phyloP scores from a whole-genome alignment of 2,888 invertebrate genomes.

The Macaria liturata region DNA sequence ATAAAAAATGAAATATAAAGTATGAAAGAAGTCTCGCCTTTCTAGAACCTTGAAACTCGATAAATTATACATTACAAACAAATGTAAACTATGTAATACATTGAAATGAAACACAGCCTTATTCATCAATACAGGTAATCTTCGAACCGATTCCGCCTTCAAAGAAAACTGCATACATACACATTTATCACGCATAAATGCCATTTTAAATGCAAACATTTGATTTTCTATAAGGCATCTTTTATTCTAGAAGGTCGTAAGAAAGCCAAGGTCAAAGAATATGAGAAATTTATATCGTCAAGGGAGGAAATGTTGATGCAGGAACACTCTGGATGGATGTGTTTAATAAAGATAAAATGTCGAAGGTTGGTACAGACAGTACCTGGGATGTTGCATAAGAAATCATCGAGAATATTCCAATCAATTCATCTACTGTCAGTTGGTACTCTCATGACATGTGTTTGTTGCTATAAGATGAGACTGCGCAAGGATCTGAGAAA shows the following conservation, averaged over 20 bases:
- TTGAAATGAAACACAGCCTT: constrained; percentile 18
- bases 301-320: constrained; percentile 49
- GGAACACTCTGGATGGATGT: constrained; percentile 52
- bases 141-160: constrained; percentile 37
- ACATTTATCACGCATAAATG: constrained; percentile 42
- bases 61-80: constrained; percentile 22
- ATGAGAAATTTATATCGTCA: constrained; percentile 31
- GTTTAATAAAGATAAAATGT: constrained; percentile 37
- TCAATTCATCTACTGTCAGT: not conserved
- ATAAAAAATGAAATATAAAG: no score
- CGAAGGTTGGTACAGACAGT: constrained; percentile 3
- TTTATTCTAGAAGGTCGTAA: constrained; percentile 45
- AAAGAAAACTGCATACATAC: constrained; percentile 17
- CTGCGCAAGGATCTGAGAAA: no score
- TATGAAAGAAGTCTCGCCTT: constrained; percentile 4
- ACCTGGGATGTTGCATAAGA: constrained; percentile 9
- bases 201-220: constrained; percentile 36
- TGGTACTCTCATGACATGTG: not conserved
- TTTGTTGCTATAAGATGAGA: not conserved
- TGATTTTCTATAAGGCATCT: constrained; percentile 54
- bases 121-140: constrained; percentile 33
- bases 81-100: constrained; percentile 18
- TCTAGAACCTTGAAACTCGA: constrained; percentile 16
- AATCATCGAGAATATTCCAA: constrained; percentile 5
- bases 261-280: constrained; percentile 47